Evolutionary conservation across 1,140 invertebrate genomes (phyloP), one percentile per base, ranked within the genome.

Genomic region (Orchestia grillus): DNA sequence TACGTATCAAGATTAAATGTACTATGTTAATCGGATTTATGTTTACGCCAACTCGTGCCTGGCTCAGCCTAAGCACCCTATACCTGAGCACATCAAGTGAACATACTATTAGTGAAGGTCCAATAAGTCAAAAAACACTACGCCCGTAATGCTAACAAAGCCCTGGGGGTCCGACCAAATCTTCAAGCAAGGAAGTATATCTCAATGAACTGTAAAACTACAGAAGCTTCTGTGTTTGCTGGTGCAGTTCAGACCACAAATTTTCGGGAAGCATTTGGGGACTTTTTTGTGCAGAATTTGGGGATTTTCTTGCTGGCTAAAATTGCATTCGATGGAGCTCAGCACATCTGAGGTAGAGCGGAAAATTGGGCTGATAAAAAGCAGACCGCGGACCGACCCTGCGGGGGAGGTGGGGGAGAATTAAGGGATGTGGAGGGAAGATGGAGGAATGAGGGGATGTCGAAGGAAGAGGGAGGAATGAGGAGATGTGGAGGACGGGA

Each of bases 281-380:
- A 44, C 16, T 43, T n/a, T 91, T 91, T 91, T 91, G 41, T 44
- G 41, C 11, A 44, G 41, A 91, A 91, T 44, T 91, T 91, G 44
- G 44, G 88, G 88, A 91, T 91, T 91, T 91, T 44, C 44, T 91
- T 91, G 88, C 41, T 4, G 41, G 62, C 88, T 43, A 91, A 91
- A 91, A 91, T 91, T 91, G 88, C 44, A 91, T 91, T 91, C 88
- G 88, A 91, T 91, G 88, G 88, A 91, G 88, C 88, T 91, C 88
- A 44, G 88, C 88, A 91, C 88, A 91, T 91, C 88, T 91, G 88
- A 91, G 41, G 88, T 91, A 28, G 88, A 44, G 88, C 88, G 88
- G 88, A 91, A 91, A 91, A 91, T 91, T 91, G 88, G 88, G 28
- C 41, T 6, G 88, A 91, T 91, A 91, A 91, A 91, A 91, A 91